phyloP scores from a whole-genome alignment of 2,113 vertebrate species.

The Stegastes partitus region DNA sequence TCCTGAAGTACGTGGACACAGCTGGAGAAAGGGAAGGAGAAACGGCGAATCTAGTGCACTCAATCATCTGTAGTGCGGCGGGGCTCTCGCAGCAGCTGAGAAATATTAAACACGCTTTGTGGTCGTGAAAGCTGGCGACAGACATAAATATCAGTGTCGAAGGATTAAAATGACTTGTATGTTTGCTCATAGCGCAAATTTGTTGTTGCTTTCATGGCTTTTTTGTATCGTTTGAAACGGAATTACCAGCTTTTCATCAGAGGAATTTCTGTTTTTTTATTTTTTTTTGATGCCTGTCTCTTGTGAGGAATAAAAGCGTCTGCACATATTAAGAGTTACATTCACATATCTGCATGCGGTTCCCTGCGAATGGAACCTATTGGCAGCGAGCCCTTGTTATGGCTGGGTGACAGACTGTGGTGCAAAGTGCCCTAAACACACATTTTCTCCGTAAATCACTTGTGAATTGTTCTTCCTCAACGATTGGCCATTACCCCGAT shows the following conservation, averaged over 20 bases:
- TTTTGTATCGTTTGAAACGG: conserved; percentile 54
- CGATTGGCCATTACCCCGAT: conserved; percentile 71
- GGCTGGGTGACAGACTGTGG: conserved; percentile 67
- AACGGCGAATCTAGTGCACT: conserved; percentile 76
- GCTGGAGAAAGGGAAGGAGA: conserved; percentile 68
- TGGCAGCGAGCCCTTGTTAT: conserved; percentile 63
- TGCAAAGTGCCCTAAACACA: conserved; percentile 74
- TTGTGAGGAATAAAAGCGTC: conserved; percentile 27
- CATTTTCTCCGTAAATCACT: conserved; percentile 73
- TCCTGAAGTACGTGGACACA: conserved; percentile 76
- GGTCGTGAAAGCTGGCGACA: conserved; percentile 78
- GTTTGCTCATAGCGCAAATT: conserved; percentile 74
- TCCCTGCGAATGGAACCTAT: conserved; percentile 56
- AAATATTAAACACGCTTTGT: conserved; percentile 83
- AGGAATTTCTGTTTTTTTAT: too few relatives aligned
- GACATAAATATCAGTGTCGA: conserved; percentile 78
- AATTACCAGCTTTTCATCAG: conserved; percentile 74
- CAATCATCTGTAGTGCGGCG: conserved; percentile 78
- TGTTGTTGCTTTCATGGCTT: conserved; percentile 76
- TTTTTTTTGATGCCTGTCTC: conserved; percentile 7
- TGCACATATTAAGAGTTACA: conserved; percentile 36
- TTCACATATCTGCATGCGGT: conserved; percentile 17
- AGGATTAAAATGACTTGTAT: conserved; percentile 79
- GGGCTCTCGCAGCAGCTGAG: conserved; percentile 76
- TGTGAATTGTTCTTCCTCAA: conserved; percentile 71